These are phyloP conservation scores for Pristionchus entomophagus DNA, from an alignment of 2,888 invertebrate genomes.

Conservation along the genomic window DNA sequence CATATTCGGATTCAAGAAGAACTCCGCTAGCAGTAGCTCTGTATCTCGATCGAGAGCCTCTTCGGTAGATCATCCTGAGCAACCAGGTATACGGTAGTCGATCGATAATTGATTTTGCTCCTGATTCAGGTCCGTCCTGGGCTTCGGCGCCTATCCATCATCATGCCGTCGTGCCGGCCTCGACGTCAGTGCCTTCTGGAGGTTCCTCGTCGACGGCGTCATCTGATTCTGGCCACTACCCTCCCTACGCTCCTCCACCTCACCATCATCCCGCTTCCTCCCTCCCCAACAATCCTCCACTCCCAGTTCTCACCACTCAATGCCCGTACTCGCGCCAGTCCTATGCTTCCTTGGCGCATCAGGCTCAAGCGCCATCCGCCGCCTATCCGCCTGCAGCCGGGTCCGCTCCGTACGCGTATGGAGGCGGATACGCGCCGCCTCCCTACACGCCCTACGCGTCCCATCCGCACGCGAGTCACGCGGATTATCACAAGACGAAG, in stretches of 20 bases:
- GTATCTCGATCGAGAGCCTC: background rate
- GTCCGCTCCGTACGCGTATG: background rate
- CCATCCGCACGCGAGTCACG: background rate
- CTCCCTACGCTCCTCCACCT: background rate
- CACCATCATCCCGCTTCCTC: background rate
- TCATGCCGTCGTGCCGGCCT: background rate
- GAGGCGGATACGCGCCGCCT: background rate
- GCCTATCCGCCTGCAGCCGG: background rate
- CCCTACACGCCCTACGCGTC: constrained; percentile 8
- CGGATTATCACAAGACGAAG: constrained; percentile 36
- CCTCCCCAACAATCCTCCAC: constrained; percentile 17
- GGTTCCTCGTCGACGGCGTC: background rate
- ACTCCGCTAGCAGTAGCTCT: background rate
- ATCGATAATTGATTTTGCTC: background rate
- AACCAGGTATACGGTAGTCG: constrained; percentile 25
- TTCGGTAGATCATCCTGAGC: background rate
- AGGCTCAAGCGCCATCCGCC: background rate
- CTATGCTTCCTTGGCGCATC: constrained; percentile 27
- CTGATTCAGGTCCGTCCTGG: constrained; percentile 44
- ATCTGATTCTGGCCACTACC: background rate
- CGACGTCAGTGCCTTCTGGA: background rate
- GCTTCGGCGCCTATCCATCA: background rate
- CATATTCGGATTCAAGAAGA: constrained; percentile 43
- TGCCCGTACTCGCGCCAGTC: constrained; percentile 1
- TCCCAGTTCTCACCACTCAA: constrained; percentile 28